Conservation (phyloP, 2,113 vertebrate species). For the Antechinus flavipes region DNA sequence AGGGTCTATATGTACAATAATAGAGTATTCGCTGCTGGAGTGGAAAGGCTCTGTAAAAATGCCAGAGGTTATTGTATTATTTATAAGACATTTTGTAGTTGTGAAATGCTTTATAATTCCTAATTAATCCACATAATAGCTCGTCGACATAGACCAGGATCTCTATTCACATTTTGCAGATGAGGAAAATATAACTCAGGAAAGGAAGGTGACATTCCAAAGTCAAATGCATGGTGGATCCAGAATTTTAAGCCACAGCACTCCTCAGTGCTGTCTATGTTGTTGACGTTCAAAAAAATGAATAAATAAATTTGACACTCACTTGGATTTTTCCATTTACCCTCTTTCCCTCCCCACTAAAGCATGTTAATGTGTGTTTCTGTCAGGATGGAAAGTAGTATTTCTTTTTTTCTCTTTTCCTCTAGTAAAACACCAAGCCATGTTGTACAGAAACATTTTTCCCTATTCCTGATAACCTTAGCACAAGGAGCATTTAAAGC, state of each 20-base stretch:
- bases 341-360: background rate
- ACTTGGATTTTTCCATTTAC: background rate
- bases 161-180: background rate
- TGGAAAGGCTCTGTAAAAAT: slow-evolving; percentile 18
- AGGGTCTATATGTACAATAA: background rate
- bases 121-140: background rate
- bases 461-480: background rate
- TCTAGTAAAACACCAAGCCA: background rate
- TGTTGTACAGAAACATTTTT: background rate
- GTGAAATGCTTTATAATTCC: slow-evolving; percentile 26
- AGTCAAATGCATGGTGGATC: background rate
- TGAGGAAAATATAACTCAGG: background rate
- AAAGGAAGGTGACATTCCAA: background rate
- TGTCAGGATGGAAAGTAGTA: background rate
- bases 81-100: slow-evolving; percentile 29
- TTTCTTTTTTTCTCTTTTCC: background rate
- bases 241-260: background rate
- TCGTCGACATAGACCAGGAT: background rate
- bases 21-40: background rate
- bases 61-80: slow-evolving; percentile 3
- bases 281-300: background rate
- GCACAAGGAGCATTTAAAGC: background rate
- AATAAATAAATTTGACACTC: background rate
- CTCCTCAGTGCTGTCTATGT: background rate
- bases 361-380: background rate